Evolutionary conservation across 2,113 vertebrate species (phyloP).

Genomic region (Ctenodactylus gundi): DNA sequence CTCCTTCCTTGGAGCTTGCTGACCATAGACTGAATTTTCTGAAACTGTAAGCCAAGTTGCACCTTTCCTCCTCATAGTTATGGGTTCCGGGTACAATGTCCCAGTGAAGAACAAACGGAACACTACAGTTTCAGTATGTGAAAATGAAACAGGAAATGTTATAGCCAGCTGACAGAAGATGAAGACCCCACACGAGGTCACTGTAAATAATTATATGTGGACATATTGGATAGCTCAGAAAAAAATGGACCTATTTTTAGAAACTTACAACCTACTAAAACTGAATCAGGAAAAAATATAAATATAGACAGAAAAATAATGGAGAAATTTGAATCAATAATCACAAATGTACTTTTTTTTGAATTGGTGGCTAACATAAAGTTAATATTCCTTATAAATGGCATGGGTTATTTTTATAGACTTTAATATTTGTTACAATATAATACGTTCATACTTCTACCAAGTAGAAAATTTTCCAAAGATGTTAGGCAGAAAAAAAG

Average conservation of each 20-base stretch:
- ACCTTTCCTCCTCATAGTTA: no score
- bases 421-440: neutral
- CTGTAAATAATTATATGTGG: neutral
- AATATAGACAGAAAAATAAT: no score
- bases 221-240: neutral
- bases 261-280: neutral
- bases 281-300: neutral
- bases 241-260: neutral
- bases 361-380: neutral
- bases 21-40: no score
- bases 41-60: no score
- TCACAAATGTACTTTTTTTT: neutral
- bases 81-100: no score
- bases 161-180: no score
- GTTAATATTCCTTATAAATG: neutral
- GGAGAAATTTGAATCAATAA: neutral
- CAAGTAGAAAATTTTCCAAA: neutral
- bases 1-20: no score
- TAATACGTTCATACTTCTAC: neutral
- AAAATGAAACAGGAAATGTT: neutral
- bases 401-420: neutral
- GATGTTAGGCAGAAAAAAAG: neutral
- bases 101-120: no score
- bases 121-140: no score
- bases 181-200: neutral